phyloP scores from a whole-genome alignment of 1,140 invertebrate species.

The Parapsyche elsis region DNA sequence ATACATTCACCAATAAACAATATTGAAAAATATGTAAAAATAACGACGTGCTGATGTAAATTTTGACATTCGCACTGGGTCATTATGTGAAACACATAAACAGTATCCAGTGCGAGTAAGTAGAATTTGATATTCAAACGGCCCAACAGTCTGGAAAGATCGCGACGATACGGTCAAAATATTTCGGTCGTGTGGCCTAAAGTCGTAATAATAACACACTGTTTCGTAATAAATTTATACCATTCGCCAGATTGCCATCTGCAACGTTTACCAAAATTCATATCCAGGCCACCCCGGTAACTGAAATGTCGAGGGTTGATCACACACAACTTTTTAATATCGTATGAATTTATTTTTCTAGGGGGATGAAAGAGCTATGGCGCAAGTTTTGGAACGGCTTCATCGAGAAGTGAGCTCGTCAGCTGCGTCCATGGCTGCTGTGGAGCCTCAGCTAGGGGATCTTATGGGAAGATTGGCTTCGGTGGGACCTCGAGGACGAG shows the following conservation, averaged over 20 bases:
- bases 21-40: too few species aligned
- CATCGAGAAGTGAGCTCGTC: conserved; percentile 29
- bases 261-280: too few species aligned
- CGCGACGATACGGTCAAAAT: not conserved
- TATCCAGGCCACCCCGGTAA: not conserved
- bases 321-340: not conserved
- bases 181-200: too few species aligned
- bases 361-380: conserved; percentile 47
- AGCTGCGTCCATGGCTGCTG: not conserved
- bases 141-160: conserved; percentile 18
- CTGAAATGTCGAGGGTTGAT: not conserved
- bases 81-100: not conserved
- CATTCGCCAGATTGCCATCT: too few species aligned
- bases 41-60: not conserved
- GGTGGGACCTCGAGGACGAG: conserved; percentile 38
- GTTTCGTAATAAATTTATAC: too few species aligned
- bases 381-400: conserved; percentile 48
- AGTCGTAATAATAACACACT: too few species aligned
- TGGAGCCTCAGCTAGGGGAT: conserved; percentile 28
- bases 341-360: conserved; percentile 1
- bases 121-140: conserved; percentile 8
- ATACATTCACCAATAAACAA: not conserved
- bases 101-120: not conserved
- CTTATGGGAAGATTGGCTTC: conserved; percentile 38
- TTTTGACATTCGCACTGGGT: conserved; percentile 9